Evolutionary conservation across 1,140 invertebrate genomes (phyloP), one percentile per base, ranked within the genome.

Genomic region (Stegodyphus mimosarum): DNA sequence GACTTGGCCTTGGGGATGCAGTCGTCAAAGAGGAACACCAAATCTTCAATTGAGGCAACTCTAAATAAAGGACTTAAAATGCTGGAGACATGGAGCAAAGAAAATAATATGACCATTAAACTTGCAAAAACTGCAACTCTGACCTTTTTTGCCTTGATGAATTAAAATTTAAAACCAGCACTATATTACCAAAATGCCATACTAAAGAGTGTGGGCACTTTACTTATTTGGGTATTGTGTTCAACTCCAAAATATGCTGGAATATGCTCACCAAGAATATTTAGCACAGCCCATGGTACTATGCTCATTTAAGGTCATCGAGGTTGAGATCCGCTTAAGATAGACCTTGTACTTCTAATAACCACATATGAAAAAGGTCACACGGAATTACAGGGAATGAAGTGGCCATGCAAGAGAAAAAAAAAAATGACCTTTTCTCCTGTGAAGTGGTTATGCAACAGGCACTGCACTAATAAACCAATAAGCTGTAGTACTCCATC

Each of bases 201-300:
- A 77, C 5, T 77, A 51, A 2, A 13, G n/a, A 33, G 48, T 51
- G 50, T 51, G 55, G 74, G 64, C 49, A 77, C 13, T 64, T 77
- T 64, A 77, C 74, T 50, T 77, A 77, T 64, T 66, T 77, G 4
- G 17, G 74, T 15, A 55, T 64, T 33, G 60, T 51, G 9, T 64
- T 77, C 5, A 55, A 49, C 48, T 13, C 4, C 33, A 63, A 63
- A 13, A 5, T 77, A 51, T 48, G 60, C 48, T 64, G 74, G 74
- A 77, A 77, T 50, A 7, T 4, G 0, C 74, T 64, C 7, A 49
- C 64, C 10, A 13, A 77, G 10, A 2, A 51, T 66, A 64, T 77
- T 33, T 33, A n/a, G n/a, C n/a, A n/a, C n/a, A n/a, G n/a, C n/a
- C n/a, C n/a, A n/a, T n/a, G n/a, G n/a, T n/a, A n/a, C n/a, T n/a